Percentiles rank a stretch among this genome's conserved stretches.
These are phyloP conservation scores for Sinohyriopsis cumingii DNA, from an alignment of 2,888 invertebrate species.

Conservation along the genomic window DNA sequence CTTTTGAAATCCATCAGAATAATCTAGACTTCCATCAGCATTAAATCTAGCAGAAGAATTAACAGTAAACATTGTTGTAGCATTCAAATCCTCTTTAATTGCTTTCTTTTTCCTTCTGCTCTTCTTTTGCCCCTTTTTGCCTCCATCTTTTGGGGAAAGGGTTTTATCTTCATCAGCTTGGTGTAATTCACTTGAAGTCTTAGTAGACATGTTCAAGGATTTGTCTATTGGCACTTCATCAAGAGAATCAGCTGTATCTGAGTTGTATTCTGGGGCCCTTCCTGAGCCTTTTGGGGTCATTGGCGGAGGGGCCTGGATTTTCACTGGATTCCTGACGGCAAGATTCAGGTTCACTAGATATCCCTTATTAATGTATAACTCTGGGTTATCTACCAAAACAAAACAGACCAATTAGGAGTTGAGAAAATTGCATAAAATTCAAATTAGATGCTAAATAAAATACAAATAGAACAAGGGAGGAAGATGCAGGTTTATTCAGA, in stretches of 20 bases:
- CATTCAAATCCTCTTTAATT: constrained; percentile 46
- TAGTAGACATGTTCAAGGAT: constrained; percentile 23
- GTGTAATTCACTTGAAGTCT: constrained; percentile 8
- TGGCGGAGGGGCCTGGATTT: constrained; percentile 30
- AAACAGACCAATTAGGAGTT: neutral
- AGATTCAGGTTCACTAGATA: constrained; percentile 36
- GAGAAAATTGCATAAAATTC: too few relatives aligned
- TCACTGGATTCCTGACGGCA: constrained; percentile 19
- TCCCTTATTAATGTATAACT: constrained; percentile 33
- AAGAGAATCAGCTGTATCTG: constrained; percentile 58
- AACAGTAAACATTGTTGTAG: constrained; percentile 53
- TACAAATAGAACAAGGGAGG: too few relatives aligned
- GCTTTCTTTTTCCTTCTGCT: constrained; percentile 25
- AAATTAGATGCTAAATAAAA: too few relatives aligned
- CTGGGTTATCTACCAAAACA: constrained; percentile 34
- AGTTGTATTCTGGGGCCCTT: constrained; percentile 44
- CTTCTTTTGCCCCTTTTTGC: constrained; percentile 21
- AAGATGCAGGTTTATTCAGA: too few relatives aligned
- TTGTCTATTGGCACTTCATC: constrained; percentile 46
- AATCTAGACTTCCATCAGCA: constrained; percentile 53
- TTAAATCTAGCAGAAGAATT: constrained; percentile 48
- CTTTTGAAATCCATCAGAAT: constrained; percentile 35
- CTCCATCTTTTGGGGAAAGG: constrained; percentile 7
- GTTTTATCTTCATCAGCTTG: too few relatives aligned
- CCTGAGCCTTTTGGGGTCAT: constrained; percentile 30